Evolutionary conservation across 2,888 invertebrate species (phyloP).

Genomic region (Blastobasis lacticolella): DNA sequence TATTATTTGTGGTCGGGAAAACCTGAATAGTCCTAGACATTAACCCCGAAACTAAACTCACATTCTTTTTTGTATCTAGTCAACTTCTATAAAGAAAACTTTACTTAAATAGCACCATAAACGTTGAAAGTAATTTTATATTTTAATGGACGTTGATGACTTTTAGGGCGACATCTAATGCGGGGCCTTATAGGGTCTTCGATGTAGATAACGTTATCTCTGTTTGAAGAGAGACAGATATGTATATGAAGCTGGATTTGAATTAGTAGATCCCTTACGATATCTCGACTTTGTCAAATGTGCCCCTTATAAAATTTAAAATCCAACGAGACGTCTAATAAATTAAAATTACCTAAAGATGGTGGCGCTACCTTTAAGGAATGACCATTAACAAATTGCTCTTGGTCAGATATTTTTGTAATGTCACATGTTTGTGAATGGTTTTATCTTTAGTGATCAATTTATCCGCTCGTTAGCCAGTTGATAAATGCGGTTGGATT

Average conservation of each 20-base stretch:
- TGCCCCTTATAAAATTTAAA: constrained; percentile 49
- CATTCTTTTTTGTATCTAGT: too few relatives aligned
- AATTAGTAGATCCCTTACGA: constrained; percentile 53
- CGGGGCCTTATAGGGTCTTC: too few relatives aligned
- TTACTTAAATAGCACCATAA: too few relatives aligned
- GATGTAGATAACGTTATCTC: constrained; percentile 47
- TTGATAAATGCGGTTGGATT: constrained; percentile 57
- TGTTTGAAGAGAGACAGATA: constrained; percentile 28
- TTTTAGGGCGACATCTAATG: too few relatives aligned
- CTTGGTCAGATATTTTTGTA: constrained; percentile 56
- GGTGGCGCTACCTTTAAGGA: constrained; percentile 52
- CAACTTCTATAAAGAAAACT: too few relatives aligned
- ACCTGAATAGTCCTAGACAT: too few relatives aligned
- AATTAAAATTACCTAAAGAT: constrained; percentile 36
- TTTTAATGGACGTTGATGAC: too few relatives aligned
- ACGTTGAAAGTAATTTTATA: too few relatives aligned
- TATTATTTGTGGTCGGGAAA: too few relatives aligned
- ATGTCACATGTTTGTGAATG: constrained; percentile 55
- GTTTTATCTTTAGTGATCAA: constrained; percentile 58
- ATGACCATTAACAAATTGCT: constrained; percentile 58
- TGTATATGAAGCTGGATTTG: constrained; percentile 42
- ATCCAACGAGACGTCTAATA: constrained; percentile 43
- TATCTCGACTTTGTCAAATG: constrained; percentile 54
- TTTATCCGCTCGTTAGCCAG: constrained; percentile 61
- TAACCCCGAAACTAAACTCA: too few relatives aligned